Evolutionary conservation across 2,888 invertebrate species (phyloP).

Genomic region (Pollenia amentaria): DNA sequence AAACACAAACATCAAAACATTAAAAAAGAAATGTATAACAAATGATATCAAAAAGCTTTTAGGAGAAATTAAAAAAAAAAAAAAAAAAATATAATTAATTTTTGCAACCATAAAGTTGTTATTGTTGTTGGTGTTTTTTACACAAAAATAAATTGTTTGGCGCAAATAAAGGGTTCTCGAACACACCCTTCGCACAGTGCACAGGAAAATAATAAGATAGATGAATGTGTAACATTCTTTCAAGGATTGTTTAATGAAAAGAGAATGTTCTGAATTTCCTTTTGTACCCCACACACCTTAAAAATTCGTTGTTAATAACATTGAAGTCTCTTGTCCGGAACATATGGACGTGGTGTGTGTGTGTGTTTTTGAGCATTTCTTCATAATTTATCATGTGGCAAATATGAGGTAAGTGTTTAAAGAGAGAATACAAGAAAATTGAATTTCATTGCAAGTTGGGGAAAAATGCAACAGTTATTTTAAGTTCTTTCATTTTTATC

Average conservation of each 20-base stretch:
- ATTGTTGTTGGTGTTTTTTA: constrained; percentile 10
- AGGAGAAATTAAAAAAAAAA: not conserved
- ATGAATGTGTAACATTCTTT: not conserved
- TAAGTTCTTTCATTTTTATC: not conserved
- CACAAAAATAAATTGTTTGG: constrained; percentile 28
- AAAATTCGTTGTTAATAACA: not conserved
- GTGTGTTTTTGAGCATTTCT: not conserved
- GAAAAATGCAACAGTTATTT: constrained; percentile 38
- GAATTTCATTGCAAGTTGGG: not conserved
- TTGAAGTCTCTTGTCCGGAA: too few relatives aligned
- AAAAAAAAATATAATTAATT: constrained; percentile 44
- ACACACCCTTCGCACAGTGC: not conserved
- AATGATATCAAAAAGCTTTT: constrained; percentile 12
- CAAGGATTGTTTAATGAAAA: constrained; percentile 26
- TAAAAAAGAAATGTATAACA: constrained; percentile 17
- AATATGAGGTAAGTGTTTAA: not conserved
- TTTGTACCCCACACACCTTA: not conserved
- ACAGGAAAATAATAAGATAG: not conserved
- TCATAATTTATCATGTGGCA: constrained; percentile 32
- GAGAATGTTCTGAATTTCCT: not conserved
- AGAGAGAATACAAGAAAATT: constrained; percentile 19
- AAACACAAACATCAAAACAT: not conserved
- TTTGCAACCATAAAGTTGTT: constrained; percentile 26
- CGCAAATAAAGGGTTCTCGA: constrained; percentile 8
- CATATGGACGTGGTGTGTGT: not conserved